Evolutionary conservation across 1,140 invertebrate genomes (phyloP).

Genomic region (Dryas iulia): DNA sequence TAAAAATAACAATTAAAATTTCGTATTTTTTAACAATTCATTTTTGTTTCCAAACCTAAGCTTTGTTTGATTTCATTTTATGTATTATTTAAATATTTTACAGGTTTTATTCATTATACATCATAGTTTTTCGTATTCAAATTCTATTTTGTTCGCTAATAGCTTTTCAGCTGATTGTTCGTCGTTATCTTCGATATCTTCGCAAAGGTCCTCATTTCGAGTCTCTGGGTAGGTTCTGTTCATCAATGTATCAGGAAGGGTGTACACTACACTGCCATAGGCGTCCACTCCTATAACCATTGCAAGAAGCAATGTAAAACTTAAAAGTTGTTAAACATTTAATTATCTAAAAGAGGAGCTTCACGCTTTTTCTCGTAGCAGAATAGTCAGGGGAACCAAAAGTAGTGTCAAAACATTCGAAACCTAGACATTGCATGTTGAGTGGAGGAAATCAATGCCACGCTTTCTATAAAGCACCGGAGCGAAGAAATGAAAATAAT

Average conservation of each 20-base stretch:
- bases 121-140: slow-evolving; percentile 14
- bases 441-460: too few relatives aligned
- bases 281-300: slow-evolving; percentile 19
- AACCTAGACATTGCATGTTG: too few relatives aligned
- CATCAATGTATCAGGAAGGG: slow-evolving; percentile 44
- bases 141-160: slow-evolving; percentile 12
- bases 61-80: not conserved
- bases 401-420: too few relatives aligned
- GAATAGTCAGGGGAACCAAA: too few relatives aligned
- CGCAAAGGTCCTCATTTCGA: not conserved
- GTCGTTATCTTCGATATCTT: slow-evolving; percentile 18
- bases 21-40: too few relatives aligned
- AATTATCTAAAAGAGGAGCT: too few relatives aligned
- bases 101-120: not conserved
- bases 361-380: too few relatives aligned
- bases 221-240: slow-evolving; percentile 1
- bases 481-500: too few relatives aligned
- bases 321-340: too few relatives aligned
- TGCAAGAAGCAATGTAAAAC: too few relatives aligned
- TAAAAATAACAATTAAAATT: not conserved
- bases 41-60: not conserved
- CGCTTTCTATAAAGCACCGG: too few relatives aligned
- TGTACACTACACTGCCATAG: slow-evolving; percentile 50
- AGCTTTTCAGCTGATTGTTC: slow-evolving; percentile 23
- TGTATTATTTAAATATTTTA: not conserved